phyloP scores from a whole-genome alignment of 1,140 invertebrate species.

The Drosophila lini region DNA sequence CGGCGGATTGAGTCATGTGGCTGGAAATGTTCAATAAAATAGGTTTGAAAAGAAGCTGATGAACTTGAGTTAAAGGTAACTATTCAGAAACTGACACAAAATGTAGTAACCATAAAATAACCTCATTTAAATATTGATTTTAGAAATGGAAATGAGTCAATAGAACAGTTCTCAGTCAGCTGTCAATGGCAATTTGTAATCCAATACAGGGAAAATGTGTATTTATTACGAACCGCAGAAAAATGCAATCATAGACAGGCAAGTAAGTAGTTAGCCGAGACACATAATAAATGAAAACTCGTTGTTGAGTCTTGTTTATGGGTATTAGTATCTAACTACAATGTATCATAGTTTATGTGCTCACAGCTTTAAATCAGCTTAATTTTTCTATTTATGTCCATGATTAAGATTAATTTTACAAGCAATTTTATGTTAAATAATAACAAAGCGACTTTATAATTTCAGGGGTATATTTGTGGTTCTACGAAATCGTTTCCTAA shows the following conservation, averaged over 20 bases:
- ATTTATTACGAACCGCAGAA: conserved; percentile 12
- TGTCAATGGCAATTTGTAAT: conserved; percentile 30
- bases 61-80: background rate
- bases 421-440: background rate
- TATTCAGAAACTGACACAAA: background rate
- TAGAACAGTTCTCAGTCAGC: conserved; percentile 20
- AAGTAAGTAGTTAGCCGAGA: conserved; percentile 4
- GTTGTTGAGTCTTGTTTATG: background rate
- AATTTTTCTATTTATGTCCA: background rate
- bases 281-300: background rate
- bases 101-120: background rate
- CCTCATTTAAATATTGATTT: background rate
- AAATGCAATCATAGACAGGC: conserved; percentile 4
- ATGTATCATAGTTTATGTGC: conserved; percentile 1
- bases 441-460: background rate
- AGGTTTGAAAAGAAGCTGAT: background rate
- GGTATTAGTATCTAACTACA: background rate
- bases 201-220: conserved; percentile 10
- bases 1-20: conserved; percentile 91
- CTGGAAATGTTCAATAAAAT: conserved; percentile 84
- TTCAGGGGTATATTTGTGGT: background rate
- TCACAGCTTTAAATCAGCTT: background rate
- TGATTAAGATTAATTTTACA: background rate
- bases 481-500: background rate
- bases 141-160: conserved; percentile 3